A percentile compares a stretch with the other conserved stretches of the same genome.
These are phyloP conservation scores for Euzophera pinguis DNA, from an alignment of 2,888 invertebrate genomes.

Conservation along the genomic window DNA sequence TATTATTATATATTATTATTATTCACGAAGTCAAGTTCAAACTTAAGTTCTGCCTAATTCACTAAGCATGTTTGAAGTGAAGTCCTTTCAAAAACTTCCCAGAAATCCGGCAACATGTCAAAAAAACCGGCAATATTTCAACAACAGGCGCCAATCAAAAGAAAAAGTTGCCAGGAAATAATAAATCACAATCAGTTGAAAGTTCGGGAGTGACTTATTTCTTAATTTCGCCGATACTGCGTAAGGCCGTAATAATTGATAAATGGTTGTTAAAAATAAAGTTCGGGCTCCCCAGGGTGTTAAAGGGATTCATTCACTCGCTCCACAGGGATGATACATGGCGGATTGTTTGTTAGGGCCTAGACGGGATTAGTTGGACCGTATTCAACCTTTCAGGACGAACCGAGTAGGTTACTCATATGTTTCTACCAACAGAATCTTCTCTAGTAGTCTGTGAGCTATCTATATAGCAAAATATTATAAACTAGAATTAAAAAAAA, in stretches of 20 bases:
- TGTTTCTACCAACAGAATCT: no score
- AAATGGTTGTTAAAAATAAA: slow-evolving; percentile 42
- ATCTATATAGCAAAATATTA: no score
- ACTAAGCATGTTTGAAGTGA: background rate
- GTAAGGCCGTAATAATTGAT: slow-evolving; percentile 41
- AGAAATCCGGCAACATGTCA: background rate
- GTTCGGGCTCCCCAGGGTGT: background rate
- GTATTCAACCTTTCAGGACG: no score
- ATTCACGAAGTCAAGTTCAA: background rate
- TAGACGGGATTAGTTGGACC: no score
- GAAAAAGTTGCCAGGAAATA: slow-evolving; percentile 25
- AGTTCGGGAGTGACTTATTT: slow-evolving; percentile 49
- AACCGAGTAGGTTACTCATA: no score
- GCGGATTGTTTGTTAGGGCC: background rate
- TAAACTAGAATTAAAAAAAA: no score
- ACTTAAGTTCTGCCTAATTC: background rate
- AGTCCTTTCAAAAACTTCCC: slow-evolving; percentile 12
- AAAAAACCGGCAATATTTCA: slow-evolving; percentile 9
- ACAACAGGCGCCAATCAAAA: slow-evolving; percentile 11
- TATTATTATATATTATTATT: no score
- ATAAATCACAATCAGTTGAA: slow-evolving; percentile 50
- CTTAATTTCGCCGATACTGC: slow-evolving; percentile 44
- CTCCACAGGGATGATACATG: background rate
- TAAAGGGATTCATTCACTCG: slow-evolving; percentile 11
- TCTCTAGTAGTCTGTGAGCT: no score